A percentile compares a stretch with the other conserved stretches of the same genome.
phyloP scores from a whole-genome alignment of 2,888 invertebrate genomes.

The Tinea trinotella region DNA sequence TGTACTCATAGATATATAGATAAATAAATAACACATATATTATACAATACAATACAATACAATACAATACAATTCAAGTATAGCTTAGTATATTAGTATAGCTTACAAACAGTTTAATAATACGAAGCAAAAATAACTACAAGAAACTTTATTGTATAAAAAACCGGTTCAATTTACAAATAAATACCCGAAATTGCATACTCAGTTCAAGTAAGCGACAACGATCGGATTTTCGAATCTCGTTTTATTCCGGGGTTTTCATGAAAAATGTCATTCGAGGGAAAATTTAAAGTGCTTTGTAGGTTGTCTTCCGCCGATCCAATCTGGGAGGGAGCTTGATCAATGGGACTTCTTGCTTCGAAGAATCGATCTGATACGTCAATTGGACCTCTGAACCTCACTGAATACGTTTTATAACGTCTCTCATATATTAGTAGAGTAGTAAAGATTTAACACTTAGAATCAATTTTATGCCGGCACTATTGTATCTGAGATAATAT shows the following conservation, averaged over 20 bases:
- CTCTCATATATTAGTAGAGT: neutral
- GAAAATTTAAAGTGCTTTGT: slow-evolving; percentile 10
- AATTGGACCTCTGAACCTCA: slow-evolving; percentile 8
- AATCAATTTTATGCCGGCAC: no score
- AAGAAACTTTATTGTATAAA: no score
- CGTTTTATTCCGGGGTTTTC: slow-evolving; percentile 7
- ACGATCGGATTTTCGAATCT: neutral
- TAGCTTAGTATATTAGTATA: no score
- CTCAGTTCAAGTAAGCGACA: neutral
- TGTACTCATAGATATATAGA: no score
- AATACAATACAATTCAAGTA: no score
- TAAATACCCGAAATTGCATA: neutral
- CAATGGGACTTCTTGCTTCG: neutral
- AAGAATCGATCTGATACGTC: slow-evolving; percentile 4
- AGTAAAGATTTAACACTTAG: no score
- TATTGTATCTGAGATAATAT: no score
- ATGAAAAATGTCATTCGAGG: slow-evolving; percentile 7
- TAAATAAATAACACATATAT: no score
- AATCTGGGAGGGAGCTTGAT: slow-evolving; percentile 6
- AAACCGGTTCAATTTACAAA: neutral
- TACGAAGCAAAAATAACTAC: no score
- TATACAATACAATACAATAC: no score
- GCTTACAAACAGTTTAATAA: no score
- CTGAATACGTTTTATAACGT: neutral
- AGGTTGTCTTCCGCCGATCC: slow-evolving; percentile 8